Base-by-base conservation (phyloP, 2,888 invertebrate genomes). In the Tethea ocularis region DNA sequence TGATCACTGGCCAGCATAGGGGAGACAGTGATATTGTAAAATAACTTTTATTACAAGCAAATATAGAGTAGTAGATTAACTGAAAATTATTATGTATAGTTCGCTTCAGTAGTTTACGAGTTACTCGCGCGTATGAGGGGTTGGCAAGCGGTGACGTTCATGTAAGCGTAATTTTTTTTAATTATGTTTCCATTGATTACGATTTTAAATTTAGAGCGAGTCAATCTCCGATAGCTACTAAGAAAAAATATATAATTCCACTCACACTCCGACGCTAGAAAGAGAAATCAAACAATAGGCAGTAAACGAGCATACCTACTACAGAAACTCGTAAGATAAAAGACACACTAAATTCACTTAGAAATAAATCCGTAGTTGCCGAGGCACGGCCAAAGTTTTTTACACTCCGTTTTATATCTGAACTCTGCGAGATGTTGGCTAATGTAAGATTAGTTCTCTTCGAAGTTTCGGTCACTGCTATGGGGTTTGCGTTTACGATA, bases 311-410 rank as follows among this genome's bases (percentile, higher is more conserved):
- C 17, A 68, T 69, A 72, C 17, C 67, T 69, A 72, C 67, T 66
- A 67, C 67, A 62, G 67, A 58, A 72, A 69, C 72, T 70, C 68
- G 53, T 57, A 66, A 72, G 70, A 68, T 72, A 69, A 72, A 70
- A 64, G 65, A 64, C 69, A 66, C 60, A 66, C 66, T 60, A 66
- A 67, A 68, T 67, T 70, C 62, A 63, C 66, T 69, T 70, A 64
- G 65, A 63, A 65, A 68, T 68, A 67, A 66, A 71, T 71, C 66
- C 60, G 54, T 17, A 53, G 53, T 41, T 17, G 46, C 17, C 46
- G 46, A 20, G 8, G 2, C 7, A 46, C 46, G 10, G 46, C 20
- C 46, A 22, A 33, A 54, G 33, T 54, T 54, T 54, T 53, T 33
- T 20, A 54, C 20, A 22, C 33, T 36, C 33, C 15, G 8, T 46